A percentile compares a stretch with the other conserved stretches of the same genome.
These are phyloP conservation scores for Pachyrhynchus sulphureomaculatus DNA, from an alignment of 1,140 invertebrate genomes.

Conservation along the genomic window DNA sequence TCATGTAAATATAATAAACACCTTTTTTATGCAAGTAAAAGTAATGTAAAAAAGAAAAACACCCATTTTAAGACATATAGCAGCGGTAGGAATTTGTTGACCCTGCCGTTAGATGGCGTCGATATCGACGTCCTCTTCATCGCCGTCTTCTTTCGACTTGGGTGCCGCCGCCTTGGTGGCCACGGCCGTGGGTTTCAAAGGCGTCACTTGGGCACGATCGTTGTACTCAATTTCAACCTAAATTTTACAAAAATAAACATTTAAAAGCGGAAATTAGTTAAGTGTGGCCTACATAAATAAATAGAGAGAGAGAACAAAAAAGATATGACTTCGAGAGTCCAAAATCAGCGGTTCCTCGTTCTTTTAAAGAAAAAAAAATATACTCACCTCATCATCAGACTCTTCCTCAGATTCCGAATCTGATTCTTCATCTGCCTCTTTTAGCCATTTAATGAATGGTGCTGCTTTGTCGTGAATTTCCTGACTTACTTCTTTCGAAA, in stretches of 20 bases:
- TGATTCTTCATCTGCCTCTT: conserved; percentile 93
- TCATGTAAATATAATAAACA: conserved; percentile 35
- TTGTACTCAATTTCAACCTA: conserved; percentile 72
- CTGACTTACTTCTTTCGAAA: conserved; percentile 83
- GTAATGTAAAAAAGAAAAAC: conserved; percentile 34
- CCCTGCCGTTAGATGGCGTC: conserved; percentile 75
- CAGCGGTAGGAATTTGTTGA: not conserved
- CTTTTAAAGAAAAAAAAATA: too few relatives aligned
- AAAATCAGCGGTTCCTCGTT: too few relatives aligned
- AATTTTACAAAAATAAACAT: not conserved
- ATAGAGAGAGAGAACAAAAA: not conserved
- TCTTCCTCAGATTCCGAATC: conserved; percentile 70
- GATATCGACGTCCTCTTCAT: conserved; percentile 80
- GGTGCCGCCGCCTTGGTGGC: conserved; percentile 53
- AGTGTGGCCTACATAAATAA: not conserved
- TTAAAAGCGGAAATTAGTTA: not conserved
- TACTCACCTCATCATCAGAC: conserved; percentile 61
- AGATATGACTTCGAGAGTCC: too few relatives aligned
- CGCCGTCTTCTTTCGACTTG: conserved; percentile 69
- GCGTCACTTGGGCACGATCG: conserved; percentile 76
- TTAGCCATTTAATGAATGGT: conserved; percentile 95
- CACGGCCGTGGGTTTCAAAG: conserved; percentile 63
- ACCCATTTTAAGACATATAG: conserved; percentile 8
- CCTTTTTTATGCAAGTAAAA: conserved; percentile 35
- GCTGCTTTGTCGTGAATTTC: conserved; percentile 91